These are phyloP conservation scores for Dermochelys coriacea DNA, from an alignment of 2,797 vertebrate species.

Conservation along the genomic window DNA sequence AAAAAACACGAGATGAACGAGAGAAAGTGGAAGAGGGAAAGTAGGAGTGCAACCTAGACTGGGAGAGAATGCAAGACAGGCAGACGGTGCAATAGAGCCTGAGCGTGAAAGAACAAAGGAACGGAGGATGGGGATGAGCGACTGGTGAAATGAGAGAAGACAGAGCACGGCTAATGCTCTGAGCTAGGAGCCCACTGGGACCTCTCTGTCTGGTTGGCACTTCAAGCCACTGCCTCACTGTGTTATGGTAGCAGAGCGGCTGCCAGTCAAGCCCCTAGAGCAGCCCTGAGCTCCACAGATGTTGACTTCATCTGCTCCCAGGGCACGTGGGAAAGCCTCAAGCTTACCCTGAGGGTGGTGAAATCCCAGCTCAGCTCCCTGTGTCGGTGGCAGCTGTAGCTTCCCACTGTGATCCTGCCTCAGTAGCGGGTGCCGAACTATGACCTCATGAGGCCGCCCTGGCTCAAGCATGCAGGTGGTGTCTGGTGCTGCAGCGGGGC, in stretches of 20 bases:
- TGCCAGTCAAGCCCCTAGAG: neutral
- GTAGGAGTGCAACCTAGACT: rapidly evolving
- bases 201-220: neutral
- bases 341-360: too few species aligned
- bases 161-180: neutral
- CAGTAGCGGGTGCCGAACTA: neutral
- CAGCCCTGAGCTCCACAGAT: neutral
- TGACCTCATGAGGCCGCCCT: neutral
- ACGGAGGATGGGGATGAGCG: neutral
- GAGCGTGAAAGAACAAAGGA: neutral
- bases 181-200: rapidly evolving
- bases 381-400: neutral
- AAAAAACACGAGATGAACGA: rapidly evolving
- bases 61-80: neutral
- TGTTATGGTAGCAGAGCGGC: neutral
- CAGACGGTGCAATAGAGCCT: neutral
- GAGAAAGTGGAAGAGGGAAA: neutral
- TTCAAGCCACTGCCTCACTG: neutral
- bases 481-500: neutral
- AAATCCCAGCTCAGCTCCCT: neutral
- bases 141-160: neutral
- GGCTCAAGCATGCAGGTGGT: neutral
- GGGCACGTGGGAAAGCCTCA: too few species aligned
- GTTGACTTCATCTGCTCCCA: neutral
- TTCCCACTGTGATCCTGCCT: neutral